Percentiles rank a stretch among this genome's conserved stretches.
phyloP scores from a whole-genome alignment of 2,888 invertebrate genomes.

The Trissolcus japonicus region DNA sequence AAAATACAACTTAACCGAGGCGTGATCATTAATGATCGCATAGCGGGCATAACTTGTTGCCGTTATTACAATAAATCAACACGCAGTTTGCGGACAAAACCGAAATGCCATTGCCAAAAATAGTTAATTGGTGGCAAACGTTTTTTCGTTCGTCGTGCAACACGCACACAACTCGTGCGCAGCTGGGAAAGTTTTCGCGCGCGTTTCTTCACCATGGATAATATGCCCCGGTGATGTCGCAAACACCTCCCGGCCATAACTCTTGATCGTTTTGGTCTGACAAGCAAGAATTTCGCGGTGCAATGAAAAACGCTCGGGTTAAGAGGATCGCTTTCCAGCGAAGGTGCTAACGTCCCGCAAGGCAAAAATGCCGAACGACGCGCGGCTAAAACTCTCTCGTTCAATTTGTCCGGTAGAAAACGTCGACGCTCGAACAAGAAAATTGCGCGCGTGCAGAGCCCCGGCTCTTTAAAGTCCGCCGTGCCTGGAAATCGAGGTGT shows the following conservation, averaged over 20 bases:
- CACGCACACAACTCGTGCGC: no score
- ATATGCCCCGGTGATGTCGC: constrained; percentile 28
- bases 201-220: constrained; percentile 14
- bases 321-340: constrained; percentile 41
- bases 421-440: constrained; percentile 35
- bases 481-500: constrained; percentile 22
- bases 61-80: constrained; percentile 29
- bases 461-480: constrained; percentile 15
- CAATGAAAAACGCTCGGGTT: constrained; percentile 44
- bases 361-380: constrained; percentile 48
- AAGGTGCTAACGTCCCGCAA: constrained; percentile 46
- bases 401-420: constrained; percentile 54
- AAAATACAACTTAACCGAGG: background rate
- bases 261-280: constrained; percentile 52
- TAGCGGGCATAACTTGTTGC: constrained; percentile 7
- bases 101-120: constrained; percentile 29
- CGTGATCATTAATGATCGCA: constrained; percentile 6
- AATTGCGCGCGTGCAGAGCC: constrained; percentile 42
- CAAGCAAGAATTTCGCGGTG: constrained; percentile 35
- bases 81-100: constrained; percentile 3
- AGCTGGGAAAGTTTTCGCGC: constrained; percentile 39
- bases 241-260: constrained; percentile 32
- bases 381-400: constrained; percentile 27
- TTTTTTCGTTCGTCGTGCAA: constrained; percentile 12
- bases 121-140: constrained; percentile 39